Conservation (phyloP, 1,140 invertebrate species). For the Drosophila sulfurigaster region DNA sequence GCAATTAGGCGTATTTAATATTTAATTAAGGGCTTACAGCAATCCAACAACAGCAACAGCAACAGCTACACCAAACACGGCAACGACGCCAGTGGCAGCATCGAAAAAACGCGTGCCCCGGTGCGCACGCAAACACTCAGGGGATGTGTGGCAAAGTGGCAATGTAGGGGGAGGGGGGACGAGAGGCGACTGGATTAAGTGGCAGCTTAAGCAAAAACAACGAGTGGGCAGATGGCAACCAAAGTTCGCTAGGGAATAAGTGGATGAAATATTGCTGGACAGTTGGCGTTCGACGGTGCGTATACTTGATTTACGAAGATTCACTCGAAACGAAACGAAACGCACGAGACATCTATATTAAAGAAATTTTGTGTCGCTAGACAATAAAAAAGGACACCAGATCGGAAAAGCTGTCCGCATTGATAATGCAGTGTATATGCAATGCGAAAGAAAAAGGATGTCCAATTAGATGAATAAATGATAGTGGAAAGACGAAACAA, state of each 20-base stretch:
- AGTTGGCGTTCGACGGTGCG: constrained; percentile 62
- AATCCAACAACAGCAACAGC: constrained; percentile 29
- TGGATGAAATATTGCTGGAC: constrained; percentile 50
- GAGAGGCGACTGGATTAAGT: constrained; percentile 78
- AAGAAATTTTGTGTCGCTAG: constrained; percentile 4
- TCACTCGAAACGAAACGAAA: background rate
- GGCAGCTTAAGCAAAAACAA: constrained; percentile 76
- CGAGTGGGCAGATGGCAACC: constrained; percentile 10
- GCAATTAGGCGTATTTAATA: constrained; percentile 81
- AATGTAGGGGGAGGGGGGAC: constrained; percentile 6
- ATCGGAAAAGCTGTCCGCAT: background rate
- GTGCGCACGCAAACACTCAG: constrained; percentile 56
- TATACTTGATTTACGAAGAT: constrained; percentile 70
- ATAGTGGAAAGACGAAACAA: background rate
- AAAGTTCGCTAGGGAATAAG: constrained; percentile 41
- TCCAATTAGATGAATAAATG: constrained; percentile 20
- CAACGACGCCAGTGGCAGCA: constrained; percentile 26
- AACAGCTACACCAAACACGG: constrained; percentile 12
- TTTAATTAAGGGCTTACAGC: constrained; percentile 79
- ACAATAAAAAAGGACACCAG: background rate
- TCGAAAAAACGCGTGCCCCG: constrained; percentile 48
- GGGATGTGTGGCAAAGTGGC: constrained; percentile 26
- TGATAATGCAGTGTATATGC: constrained; percentile 2
- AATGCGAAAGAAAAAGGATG: constrained; percentile 7
- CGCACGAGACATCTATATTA: background rate